phyloP scores from a whole-genome alignment of 2,888 invertebrate species.

The Neoascia interrupta region DNA sequence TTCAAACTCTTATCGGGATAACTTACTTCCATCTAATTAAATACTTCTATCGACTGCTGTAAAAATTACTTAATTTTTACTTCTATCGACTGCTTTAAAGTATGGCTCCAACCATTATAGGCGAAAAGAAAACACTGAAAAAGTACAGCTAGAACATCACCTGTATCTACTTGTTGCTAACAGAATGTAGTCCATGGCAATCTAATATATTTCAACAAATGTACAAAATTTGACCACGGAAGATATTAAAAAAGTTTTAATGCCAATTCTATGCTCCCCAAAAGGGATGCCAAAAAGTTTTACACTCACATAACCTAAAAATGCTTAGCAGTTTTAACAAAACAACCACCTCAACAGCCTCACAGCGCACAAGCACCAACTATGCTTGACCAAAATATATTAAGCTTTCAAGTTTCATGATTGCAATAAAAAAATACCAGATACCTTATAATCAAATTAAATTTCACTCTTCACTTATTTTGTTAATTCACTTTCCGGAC shows the following conservation, averaged over 20 bases:
- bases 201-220: slow-evolving; percentile 5
- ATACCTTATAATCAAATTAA: slow-evolving; percentile 14
- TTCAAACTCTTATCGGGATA: too few relatives aligned
- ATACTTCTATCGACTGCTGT: too few relatives aligned
- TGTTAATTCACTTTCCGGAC: slow-evolving; percentile 53
- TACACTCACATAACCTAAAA: background rate
- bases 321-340: slow-evolving; percentile 15
- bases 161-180: slow-evolving; percentile 10
- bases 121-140: too few relatives aligned
- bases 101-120: too few relatives aligned
- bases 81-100: too few relatives aligned
- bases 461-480: slow-evolving; percentile 36
- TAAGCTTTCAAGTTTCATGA: slow-evolving; percentile 9
- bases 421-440: background rate
- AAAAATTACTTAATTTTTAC: too few relatives aligned
- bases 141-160: too few relatives aligned
- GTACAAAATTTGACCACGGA: slow-evolving; percentile 6
- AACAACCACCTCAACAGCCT: background rate
- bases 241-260: slow-evolving; percentile 40
- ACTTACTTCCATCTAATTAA: too few relatives aligned
- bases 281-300: slow-evolving; percentile 27
- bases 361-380: background rate
- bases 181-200: background rate
- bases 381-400: slow-evolving; percentile 5
- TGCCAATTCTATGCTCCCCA: too few relatives aligned